Evolutionary conservation across 2,888 invertebrate genomes (phyloP), one percentile per base, ranked within the genome.

Genomic region (Erynnis tages): DNA sequence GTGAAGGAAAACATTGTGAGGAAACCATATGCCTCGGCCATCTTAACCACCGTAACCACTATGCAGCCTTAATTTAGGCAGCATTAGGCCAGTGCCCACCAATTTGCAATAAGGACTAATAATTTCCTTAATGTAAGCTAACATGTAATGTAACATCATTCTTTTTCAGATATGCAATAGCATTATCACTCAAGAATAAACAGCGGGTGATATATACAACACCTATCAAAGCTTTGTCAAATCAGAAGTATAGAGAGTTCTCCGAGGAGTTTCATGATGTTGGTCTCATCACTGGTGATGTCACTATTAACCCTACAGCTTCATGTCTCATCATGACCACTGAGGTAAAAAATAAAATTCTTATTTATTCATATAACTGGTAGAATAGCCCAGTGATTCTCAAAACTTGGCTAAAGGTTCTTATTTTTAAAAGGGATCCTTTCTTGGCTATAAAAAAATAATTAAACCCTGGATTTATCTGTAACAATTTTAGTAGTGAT

Each of bases 291-390:
- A 99, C 99, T 16, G 99, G 99, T 23, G 99, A 99, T 90, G 99
- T 99, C 1, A 99, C 99, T 0, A 98, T 99, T 48, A 99, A 99
- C 89, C 99, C 99, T 2, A 95, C 95, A 25, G 99, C 99, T 8
- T 98, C 98, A 48, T 97, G 98, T 81, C 92, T 99, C 27, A 98
- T 99, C 61, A 99, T 99, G 99, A 99, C 99, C 0, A 99, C 99
- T n/a, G 99, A 99, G 91, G 94, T 94, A 84, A 19, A 94, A 94
- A n/a, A n/a, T n/a, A n/a, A n/a, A n/a, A n/a, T n/a, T n/a, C n/a
- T 16, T n/a, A 34, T 35, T 30, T 4, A 21, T 37, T 21, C 10
- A 10, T 17, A 16, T 17, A 17, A 35, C 21, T 21, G 5, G 4
- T 17, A 3, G 2, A n/a, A 16, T 16, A 8, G 13, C n/a, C 7